Evolutionary conservation across 2,888 invertebrate species (phyloP), one percentile per base, ranked within the genome.

Genomic region (Acholoe squamosa): DNA sequence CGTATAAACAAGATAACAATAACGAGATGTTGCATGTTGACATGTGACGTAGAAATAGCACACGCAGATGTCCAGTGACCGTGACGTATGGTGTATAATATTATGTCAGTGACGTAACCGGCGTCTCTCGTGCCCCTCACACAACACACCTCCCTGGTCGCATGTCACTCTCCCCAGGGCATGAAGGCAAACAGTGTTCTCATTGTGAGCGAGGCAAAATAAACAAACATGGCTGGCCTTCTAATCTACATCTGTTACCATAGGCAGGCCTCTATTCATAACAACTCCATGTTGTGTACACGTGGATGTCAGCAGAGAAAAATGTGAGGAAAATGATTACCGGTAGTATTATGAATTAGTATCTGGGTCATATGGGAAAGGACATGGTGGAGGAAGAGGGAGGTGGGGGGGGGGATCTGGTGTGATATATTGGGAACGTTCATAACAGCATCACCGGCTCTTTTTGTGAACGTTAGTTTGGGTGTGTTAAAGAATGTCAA

Each of bases 191-290:
- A 71, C 28, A 71, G 31, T 28, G 71, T 28, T 0, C 14, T 25
- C 71, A 71, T 71, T 71, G 71, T 71, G 28, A 5, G 28, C 5
- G 28, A 28, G 7, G 28, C 5, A 25, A 71, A 14, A 28, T 71
- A 71, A 71, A 71, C 71, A 71, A 71, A 71, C 31, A 71, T 7
- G 25, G 12, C 71, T 28, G 71, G 25, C 71, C 28, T 28, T 3
- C 3, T 28, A 28, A 28, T n/a, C 25, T 71, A 71, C 25, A 28
- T 28, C 28, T 28, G 28, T 71, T 61, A 61, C 61, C 61, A 14
- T 28, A 71, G 71, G 71, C n/a, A 61, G 71, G 1, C 3, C 22
- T 14, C 71, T 71, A 71, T 71, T 71, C 71, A 71, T 71, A 71
- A 71, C 71, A 71, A 25, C n/a, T n/a, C n/a, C n/a, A 71, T 71